Evolutionary conservation across 2,888 invertebrate genomes (phyloP), one percentile per base, ranked within the genome.

Genomic region (Drosophila hamatofila): DNA sequence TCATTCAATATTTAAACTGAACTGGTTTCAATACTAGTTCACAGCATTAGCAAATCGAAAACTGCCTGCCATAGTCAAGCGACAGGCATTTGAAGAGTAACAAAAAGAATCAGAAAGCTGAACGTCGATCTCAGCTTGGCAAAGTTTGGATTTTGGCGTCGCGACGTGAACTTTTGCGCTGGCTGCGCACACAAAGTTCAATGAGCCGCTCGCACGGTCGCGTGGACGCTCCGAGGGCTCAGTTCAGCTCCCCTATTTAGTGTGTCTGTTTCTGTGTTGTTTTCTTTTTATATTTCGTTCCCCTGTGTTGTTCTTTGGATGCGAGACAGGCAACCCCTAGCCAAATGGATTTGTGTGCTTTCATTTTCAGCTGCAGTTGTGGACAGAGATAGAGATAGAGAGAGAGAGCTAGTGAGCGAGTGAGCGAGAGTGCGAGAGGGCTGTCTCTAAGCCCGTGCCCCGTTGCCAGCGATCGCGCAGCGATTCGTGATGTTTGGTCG

Each of bases 101-200:
- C n/a, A 33, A 33, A 58, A 51, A 30, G 61, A 84, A 56, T 55
- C 56, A 42, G 37, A 52, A 83, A 67, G 49, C 55, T 46, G 41
- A 61, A 73, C 70, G 59, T 63, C 66, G 75, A 77, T 70, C 65
- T 57, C 60, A 64, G 66, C 44, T 70, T 48, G 61, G 68, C 35
- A 52, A 70, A 68, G 73, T 88, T 88, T 84, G 84, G 88, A 83
- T 55, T 78, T 89, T 76, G 73, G 67, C 63, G 69, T 72, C 57
- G 67, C 63, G 69, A 71, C 57, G 74, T 84, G 85, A 84, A 84
- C 88, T 87, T 89, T 89, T 51, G 82, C 73, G 74, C 60, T 65
- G 79, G 27, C 48, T 62, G 79, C 52, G 69, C 85, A 88, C 49
- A 69, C 85, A 88, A 89, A 84, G 84, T 89, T 84, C 84, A 84